phyloP scores from a whole-genome alignment of 2,888 invertebrate genomes.

The Euplagia quadripunctaria region DNA sequence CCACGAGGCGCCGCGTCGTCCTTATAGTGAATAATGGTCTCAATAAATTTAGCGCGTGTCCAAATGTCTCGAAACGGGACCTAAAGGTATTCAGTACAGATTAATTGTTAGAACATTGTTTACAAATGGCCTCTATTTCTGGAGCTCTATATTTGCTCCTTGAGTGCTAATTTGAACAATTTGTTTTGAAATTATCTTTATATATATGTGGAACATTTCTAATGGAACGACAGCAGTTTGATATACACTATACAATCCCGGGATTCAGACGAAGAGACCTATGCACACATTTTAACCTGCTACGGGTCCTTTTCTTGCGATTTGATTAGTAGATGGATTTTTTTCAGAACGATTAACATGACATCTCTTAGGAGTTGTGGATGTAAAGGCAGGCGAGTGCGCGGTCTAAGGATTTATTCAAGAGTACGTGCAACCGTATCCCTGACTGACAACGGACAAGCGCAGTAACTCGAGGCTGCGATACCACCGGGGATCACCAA shows the following conservation, averaged over 20 bases:
- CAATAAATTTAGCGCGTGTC: conserved; percentile 70
- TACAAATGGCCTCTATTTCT: conserved; percentile 19
- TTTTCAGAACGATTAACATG: too few species aligned
- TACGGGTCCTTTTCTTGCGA: background rate
- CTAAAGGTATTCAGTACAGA: conserved; percentile 58
- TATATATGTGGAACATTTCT: too few species aligned
- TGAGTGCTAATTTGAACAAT: background rate
- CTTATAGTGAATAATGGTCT: conserved; percentile 62
- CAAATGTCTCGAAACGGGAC: conserved; percentile 63
- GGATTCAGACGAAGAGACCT: background rate
- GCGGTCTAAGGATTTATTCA: too few species aligned
- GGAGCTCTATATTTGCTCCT: background rate
- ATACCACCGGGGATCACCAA: background rate
- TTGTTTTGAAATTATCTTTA: too few species aligned
- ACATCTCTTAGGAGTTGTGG: background rate
- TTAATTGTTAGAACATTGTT: conserved; percentile 55
- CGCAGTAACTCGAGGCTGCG: background rate
- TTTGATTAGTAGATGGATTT: background rate
- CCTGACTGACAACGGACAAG: background rate
- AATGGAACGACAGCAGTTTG: too few species aligned
- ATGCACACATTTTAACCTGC: background rate
- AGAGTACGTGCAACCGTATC: too few species aligned
- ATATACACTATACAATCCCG: background rate
- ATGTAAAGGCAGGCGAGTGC: background rate
- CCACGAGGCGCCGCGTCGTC: conserved; percentile 46